Evolutionary conservation across 1,140 invertebrate species (phyloP), one percentile per base, ranked within the genome.

Genomic region (Drosophila hydei): DNA sequence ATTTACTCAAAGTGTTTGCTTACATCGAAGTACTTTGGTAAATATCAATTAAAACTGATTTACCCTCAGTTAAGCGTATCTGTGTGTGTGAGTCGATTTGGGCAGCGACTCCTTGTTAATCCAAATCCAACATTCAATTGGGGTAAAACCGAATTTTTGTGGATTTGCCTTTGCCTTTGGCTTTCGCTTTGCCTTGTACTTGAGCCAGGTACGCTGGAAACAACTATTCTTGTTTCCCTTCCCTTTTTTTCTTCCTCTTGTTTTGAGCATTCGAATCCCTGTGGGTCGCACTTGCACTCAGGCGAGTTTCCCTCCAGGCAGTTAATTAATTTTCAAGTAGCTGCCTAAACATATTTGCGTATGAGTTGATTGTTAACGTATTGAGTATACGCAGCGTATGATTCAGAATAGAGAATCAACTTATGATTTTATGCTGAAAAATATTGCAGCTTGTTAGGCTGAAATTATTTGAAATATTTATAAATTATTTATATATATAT

Each of bases 31-130:
- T 65, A 88, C 83, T 88, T 88, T 89, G 84, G 83, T 79, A 88
- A 88, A 88, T 88, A 88, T 88, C 83, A 88, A 88, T 88, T 88
- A 88, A 88, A 88, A 88, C 83, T 83, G 83, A 77, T 88, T 88
- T 83, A 77, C 83, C 51, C 68, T 48, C 48, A 56, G 55, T 67
- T 33, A 30, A 27, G 3, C 16, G 21, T 33, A 16, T 63, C 16
- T 50, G 47, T 56, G 48, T 56, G 51, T 51, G 42, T 72, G 50
- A 52, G 38, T 51, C 43, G 7, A 33, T 38, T 67, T 42, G 59
- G 40, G 59, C 54, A 54, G 59, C 54, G 48, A 55, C 51, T 62
- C 36, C 62, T 76, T 40, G 79, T 84, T 85, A 85, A 79, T 73
- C 77, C 72, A 61, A 81, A 72, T 43, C 56, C 75, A 63, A 47